Percentiles rank a stretch among this genome's conserved stretches.
Conservation (phyloP, 2,888 invertebrate species). For the Tachina lurida region DNA sequence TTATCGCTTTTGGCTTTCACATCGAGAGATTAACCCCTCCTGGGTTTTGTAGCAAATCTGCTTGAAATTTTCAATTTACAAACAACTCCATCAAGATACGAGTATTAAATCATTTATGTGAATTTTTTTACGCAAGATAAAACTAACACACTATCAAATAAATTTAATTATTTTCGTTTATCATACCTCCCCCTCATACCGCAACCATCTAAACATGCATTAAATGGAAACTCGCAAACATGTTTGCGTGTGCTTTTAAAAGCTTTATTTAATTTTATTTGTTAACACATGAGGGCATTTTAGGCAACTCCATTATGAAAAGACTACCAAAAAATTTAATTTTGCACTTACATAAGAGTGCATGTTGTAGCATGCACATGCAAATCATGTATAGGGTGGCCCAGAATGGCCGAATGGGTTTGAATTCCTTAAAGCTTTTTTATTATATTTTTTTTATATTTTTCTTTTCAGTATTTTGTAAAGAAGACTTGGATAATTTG, state of each 20-base stretch:
- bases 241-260: constrained; percentile 21
- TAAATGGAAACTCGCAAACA: neutral
- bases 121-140: too few relatives aligned
- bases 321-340: constrained; percentile 33
- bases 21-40: too few relatives aligned
- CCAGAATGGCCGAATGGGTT: too few relatives aligned
- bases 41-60: too few relatives aligned
- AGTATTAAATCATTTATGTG: too few relatives aligned
- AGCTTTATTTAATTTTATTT: constrained; percentile 51
- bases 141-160: neutral
- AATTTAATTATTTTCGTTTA: neutral
- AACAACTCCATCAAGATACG: too few relatives aligned
- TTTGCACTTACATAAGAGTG: constrained; percentile 7
- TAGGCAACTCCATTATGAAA: constrained; percentile 43
- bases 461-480: too few relatives aligned
- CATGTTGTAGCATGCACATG: neutral
- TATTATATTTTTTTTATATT: too few relatives aligned
- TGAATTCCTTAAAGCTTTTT: too few relatives aligned
- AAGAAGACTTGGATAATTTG: too few relatives aligned
- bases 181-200: neutral
- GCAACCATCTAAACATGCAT: constrained; percentile 1
- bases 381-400: neutral
- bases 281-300: constrained; percentile 39
- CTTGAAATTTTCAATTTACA: too few relatives aligned
- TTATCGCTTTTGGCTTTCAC: too few relatives aligned